Evolutionary conservation across 2,888 invertebrate genomes (phyloP).

Genomic region (Laothoe populi): DNA sequence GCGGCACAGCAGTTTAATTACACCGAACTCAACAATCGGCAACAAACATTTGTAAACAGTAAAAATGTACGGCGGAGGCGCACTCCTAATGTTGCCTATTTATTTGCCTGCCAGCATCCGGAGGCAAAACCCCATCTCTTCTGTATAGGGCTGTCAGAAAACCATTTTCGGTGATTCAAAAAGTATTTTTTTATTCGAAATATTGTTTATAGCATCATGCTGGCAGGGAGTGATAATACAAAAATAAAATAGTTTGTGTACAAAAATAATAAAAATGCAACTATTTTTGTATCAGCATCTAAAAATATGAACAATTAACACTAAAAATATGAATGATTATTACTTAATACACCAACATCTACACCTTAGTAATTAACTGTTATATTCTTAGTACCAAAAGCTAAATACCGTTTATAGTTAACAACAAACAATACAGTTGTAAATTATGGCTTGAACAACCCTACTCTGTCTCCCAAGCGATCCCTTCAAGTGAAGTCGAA

Average conservation of each 20-base stretch:
- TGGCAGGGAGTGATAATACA: too few species aligned
- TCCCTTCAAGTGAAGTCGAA: constrained; percentile 34
- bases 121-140: constrained; percentile 22
- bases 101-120: constrained; percentile 36
- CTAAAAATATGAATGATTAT: neutral
- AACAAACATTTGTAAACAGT: constrained; percentile 39
- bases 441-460: neutral
- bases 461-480: constrained; percentile 2
- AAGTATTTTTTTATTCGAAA: neutral
- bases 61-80: constrained; percentile 38
- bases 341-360: neutral
- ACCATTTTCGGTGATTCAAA: neutral
- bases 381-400: too few species aligned
- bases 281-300: too few species aligned
- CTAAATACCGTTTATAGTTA: too few species aligned
- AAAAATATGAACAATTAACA: too few species aligned
- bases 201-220: neutral
- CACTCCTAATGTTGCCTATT: constrained; percentile 40
- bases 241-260: too few species aligned
- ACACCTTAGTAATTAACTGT: too few species aligned
- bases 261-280: too few species aligned
- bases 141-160: neutral
- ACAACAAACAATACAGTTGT: too few species aligned
- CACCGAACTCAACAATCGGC: constrained; percentile 34
- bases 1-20: constrained; percentile 39